Evolutionary conservation across 2,888 invertebrate genomes (phyloP), one percentile per base, ranked within the genome.

Genomic region (Caenorhabditis zanzibari): DNA sequence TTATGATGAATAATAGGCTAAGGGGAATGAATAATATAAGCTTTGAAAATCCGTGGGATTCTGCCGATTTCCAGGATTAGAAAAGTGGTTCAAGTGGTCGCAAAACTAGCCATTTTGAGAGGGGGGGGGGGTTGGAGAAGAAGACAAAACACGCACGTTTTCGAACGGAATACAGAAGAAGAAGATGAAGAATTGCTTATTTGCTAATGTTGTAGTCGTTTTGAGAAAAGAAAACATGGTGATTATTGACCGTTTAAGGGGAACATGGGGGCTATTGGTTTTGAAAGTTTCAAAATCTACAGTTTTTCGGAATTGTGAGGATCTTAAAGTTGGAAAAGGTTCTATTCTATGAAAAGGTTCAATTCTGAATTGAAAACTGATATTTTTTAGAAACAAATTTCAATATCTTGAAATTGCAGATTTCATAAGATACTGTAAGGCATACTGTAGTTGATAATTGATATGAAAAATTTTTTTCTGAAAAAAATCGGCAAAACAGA

Each of bases 1-100:
- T 44, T 38, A 56, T 44, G 41, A 41, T 19, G 24, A 38, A 22
- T 28, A 69, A 47, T n/a, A n/a, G n/a, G n/a, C n/a, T n/a, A n/a
- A n/a, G n/a, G n/a, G n/a, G n/a, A n/a, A n/a, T n/a, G n/a, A n/a
- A n/a, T n/a, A n/a, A n/a, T n/a, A n/a, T n/a, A n/a, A n/a, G n/a
- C n/a, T n/a, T n/a, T n/a, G 6, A 24, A 26, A 59, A 32, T 9
- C 32, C 19, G 26, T 26, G 2, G 41, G 12, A 10, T 9, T 68
- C 35, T 54, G n/a, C n/a, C 19, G 22, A 24, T 14, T n/a, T 63
- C 16, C 52, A 38, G 38, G 77, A 69, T 77, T 32, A 35, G 64
- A 49, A 72, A 72, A 75, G 64, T 79, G 79, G 79, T 79, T 79
- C 79, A 79, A 79, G 79, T 79, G 79, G 69, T 0, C 19, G 59